Base-by-base conservation (phyloP, 2,888 invertebrate genomes). In the Hydrotaea cyrtoneurina region DNA sequence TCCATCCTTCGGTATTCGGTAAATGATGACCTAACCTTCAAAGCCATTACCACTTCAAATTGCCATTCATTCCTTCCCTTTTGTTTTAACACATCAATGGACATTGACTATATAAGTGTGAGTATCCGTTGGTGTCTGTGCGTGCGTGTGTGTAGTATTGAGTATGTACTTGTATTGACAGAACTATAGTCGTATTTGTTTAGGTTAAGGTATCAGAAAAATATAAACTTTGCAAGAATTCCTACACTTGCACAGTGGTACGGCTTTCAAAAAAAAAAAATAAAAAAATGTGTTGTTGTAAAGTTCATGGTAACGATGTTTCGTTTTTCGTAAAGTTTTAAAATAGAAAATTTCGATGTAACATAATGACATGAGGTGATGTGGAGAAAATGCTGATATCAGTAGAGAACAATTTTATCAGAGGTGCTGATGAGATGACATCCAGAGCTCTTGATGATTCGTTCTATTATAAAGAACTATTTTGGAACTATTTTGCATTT, bases 21-120 rank as follows among this genome's bases (percentile, higher is more conserved):
- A 71, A 31, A 39, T 43, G 31, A 31, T 71, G 80, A 72, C 53
- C 66, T 62, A 50, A 77, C 74, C 66, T 85, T 85, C 19, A 77
- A 62, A 77, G 19, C 71, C 73, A 71, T 77, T 79, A 53, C 26
- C 39, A 73, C 69, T 78, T 59, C 59, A 43, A 2, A 23, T 13
- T 59, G 11, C 59, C 10, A 59, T 59, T 26, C 26, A 59, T 59
- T 23, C 59, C 50, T n/a, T n/a, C 50, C n/a, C 55, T 46, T 78
- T 78, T 84, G 80, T 78, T 78, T 55, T 78, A 76, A 80, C 71
- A 76, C 62, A 64, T 78, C 78, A 78, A 78, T 81, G 75, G 84
- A 69, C 74, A 69, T 72, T 19, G 7, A 46, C 19, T 7, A 46
- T 21, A 55, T 19, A 19, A 7, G 17, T 19, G 39, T 5, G 57